A percentile compares a stretch with the other conserved stretches of the same genome.
phyloP scores from a whole-genome alignment of 2,113 vertebrate genomes.

The Ophthalmolycus amberensis region DNA sequence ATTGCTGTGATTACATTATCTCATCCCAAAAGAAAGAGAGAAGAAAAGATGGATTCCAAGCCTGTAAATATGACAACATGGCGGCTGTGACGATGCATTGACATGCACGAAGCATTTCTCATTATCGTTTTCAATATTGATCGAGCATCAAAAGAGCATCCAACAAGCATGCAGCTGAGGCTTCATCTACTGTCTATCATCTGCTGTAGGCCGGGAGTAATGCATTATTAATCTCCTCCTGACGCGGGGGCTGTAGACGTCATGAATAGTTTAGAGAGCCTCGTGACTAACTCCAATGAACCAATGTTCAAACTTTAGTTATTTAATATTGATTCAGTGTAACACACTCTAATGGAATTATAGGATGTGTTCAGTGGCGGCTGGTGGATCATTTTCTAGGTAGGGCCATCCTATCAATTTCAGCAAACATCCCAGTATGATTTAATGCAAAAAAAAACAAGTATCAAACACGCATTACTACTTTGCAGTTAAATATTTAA shows the following conservation, averaged over 20 bases:
- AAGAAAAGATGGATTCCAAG: slow-evolving; percentile 43
- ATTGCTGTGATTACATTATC: slow-evolving; percentile 34
- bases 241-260: slow-evolving; percentile 62
- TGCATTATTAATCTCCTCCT: slow-evolving; percentile 65
- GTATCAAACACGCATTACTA: too few relatives aligned
- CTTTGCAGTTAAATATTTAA: too few relatives aligned
- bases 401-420: too few relatives aligned
- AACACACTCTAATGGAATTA: background rate
- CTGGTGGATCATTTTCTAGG: too few relatives aligned
- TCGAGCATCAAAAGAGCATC: slow-evolving; percentile 51
- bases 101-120: slow-evolving; percentile 50
- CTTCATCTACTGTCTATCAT: slow-evolving; percentile 58
- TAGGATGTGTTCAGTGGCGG: background rate
- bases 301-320: slow-evolving; percentile 43
- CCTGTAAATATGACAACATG: slow-evolving; percentile 25
- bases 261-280: slow-evolving; percentile 67
- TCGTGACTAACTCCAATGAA: slow-evolving; percentile 57
- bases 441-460: too few relatives aligned
- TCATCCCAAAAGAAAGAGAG: background rate
- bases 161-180: slow-evolving; percentile 32
- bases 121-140: slow-evolving; percentile 65
- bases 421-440: too few relatives aligned
- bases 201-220: slow-evolving; percentile 30
- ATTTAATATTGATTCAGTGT: slow-evolving; percentile 45
- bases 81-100: slow-evolving; percentile 22